Evolutionary conservation across 2,888 invertebrate species (phyloP).

Genomic region (Taphrorychus bicolor): DNA sequence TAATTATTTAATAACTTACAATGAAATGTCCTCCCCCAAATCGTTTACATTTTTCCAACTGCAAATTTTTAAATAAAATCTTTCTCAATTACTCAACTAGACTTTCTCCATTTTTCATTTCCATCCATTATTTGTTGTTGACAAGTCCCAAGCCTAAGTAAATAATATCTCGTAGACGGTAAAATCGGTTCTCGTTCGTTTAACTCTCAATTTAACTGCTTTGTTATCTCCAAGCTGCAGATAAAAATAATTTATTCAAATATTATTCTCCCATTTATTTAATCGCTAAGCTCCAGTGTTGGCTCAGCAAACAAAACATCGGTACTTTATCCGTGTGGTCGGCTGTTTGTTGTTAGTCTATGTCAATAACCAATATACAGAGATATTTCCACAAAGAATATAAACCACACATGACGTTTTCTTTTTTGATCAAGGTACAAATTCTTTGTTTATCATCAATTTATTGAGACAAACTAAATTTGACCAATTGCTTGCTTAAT

Average conservation of each 20-base stretch:
- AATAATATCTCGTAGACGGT: constrained; percentile 15
- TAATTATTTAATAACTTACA: too few species aligned
- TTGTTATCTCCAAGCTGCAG: constrained; percentile 20
- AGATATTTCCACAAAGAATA: too few species aligned
- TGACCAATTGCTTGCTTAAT: neutral
- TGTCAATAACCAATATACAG: neutral
- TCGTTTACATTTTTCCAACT: too few species aligned
- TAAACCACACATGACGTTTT: too few species aligned
- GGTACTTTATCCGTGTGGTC: constrained; percentile 19
- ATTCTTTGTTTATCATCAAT: too few species aligned
- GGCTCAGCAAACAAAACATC: constrained; percentile 19
- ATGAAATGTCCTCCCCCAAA: too few species aligned
- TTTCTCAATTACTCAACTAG: neutral
- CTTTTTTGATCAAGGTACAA: too few species aligned
- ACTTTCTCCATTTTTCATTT: constrained; percentile 14
- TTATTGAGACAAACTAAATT: neutral
- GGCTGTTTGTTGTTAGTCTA: neutral
- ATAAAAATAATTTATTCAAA: constrained; percentile 37
- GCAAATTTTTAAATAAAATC: too few species aligned
- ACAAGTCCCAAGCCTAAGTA: constrained; percentile 18
- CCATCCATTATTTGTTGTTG: constrained; percentile 24
- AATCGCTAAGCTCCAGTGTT: constrained; percentile 17
- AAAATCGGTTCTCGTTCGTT: constrained; percentile 20
- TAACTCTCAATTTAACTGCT: too few species aligned
- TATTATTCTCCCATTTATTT: constrained; percentile 33